These are phyloP conservation scores for Drosophila setosimentum DNA, from an alignment of 2,888 invertebrate species.

Conservation along the genomic window DNA sequence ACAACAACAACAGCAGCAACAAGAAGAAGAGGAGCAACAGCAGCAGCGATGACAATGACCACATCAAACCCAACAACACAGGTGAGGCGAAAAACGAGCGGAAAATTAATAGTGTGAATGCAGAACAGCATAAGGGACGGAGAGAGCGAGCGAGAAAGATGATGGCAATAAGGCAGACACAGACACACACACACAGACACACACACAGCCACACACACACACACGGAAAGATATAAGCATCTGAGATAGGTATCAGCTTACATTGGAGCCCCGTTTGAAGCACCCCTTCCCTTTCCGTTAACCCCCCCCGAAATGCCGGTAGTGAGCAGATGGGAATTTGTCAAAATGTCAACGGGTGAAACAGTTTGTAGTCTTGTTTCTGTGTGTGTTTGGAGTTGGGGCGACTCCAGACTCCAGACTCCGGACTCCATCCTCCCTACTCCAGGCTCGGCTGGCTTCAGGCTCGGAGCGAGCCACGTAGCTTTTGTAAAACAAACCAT, in stretches of 20 bases:
- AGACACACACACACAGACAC: neutral
- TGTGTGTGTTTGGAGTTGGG: conserved; percentile 35
- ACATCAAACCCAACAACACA: conserved; percentile 46
- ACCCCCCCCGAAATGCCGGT: conserved; percentile 56
- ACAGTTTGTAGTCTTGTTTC: conserved; percentile 54
- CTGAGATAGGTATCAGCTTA: conserved; percentile 78
- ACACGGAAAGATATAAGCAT: conserved; percentile 47
- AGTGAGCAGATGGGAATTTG: conserved; percentile 81
- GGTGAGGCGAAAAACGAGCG: conserved; percentile 70
- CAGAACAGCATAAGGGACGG: conserved; percentile 48
- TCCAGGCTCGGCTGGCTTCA: conserved; percentile 19
- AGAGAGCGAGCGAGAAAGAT: conserved; percentile 13
- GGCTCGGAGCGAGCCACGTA: conserved; percentile 66
- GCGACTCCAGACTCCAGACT: conserved; percentile 17
- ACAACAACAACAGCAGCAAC: conserved; percentile 18
- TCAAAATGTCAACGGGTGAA: conserved; percentile 84
- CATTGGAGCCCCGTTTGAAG: conserved; percentile 65
- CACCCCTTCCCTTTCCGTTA: conserved; percentile 6
- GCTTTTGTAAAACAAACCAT: conserved; percentile 85
- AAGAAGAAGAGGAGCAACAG: conserved; percentile 11
- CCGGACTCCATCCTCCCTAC: conserved; percentile 10
- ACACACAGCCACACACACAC: conserved; percentile 4
- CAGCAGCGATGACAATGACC: conserved; percentile 27
- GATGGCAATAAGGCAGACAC: conserved; percentile 41
- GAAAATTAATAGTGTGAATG: conserved; percentile 83